These are phyloP conservation scores for Megaustenia siamemsis DNA, from an alignment of 2,888 invertebrate species.

Conservation along the genomic window DNA sequence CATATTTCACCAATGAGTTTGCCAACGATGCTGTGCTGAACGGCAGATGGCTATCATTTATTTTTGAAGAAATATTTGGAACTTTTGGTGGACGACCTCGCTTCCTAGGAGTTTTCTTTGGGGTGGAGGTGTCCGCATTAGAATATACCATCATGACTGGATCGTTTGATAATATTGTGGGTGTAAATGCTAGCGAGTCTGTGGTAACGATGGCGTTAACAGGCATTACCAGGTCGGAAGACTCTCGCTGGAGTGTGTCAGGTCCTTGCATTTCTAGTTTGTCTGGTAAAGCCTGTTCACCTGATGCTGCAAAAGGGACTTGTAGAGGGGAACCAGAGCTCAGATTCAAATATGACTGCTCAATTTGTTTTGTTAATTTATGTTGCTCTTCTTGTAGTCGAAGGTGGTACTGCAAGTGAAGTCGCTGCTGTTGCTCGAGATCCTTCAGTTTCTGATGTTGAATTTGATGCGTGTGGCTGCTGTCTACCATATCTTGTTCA, in stretches of 20 bases:
- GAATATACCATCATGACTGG: conserved; percentile 1
- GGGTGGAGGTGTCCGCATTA: neutral
- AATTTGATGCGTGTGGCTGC: neutral
- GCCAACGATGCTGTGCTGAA: neutral
- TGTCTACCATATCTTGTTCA: neutral
- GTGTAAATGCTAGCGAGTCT: neutral
- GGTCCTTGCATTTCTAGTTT: neutral
- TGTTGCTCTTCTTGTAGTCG: conserved; percentile 46
- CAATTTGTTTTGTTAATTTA: conserved; percentile 46
- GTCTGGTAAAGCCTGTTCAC: too few species aligned
- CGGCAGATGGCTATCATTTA: neutral
- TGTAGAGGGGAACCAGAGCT: neutral
- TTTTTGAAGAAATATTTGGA: neutral
- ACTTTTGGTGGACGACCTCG: conserved; percentile 44
- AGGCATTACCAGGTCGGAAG: neutral
- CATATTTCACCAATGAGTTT: neutral
- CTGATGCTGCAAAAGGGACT: neutral
- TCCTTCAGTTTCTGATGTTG: conserved; percentile 48
- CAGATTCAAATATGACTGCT: conserved; percentile 31
- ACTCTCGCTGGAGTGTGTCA: neutral
- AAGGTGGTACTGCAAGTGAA: conserved; percentile 45
- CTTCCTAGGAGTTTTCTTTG: conserved; percentile 32
- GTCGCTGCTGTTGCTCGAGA: conserved; percentile 34
- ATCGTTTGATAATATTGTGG: conserved; percentile 5
- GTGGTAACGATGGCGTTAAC: neutral